Evolutionary conservation across 1,140 invertebrate genomes (phyloP).

Genomic region (Conopomorpha cramerella): DNA sequence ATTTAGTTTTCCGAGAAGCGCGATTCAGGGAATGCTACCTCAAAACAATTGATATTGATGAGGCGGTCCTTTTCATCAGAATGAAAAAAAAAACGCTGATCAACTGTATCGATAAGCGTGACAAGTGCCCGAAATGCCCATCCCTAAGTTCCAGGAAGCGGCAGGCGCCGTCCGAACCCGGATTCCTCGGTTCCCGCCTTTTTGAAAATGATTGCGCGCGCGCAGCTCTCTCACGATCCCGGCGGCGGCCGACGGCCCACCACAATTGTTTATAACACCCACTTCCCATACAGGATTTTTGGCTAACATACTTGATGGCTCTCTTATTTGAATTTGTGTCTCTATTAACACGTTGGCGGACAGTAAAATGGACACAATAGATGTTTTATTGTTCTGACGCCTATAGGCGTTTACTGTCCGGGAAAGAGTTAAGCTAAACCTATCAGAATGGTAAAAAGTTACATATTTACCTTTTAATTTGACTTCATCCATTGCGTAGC

Average conservation of each 20-base stretch:
- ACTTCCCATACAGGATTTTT: not conserved
- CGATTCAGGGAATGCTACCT: no score
- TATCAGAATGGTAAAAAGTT: constrained; percentile 4
- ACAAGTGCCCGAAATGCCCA: no score
- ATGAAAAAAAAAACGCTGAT: no score
- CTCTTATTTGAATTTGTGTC: no score
- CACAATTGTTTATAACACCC: not conserved
- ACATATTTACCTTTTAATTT: constrained; percentile 71
- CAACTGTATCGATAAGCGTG: no score
- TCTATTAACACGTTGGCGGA: not conserved
- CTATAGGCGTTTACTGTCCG: not conserved
- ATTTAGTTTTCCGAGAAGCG: no score
- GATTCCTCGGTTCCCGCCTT: constrained; percentile 38
- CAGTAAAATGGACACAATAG: not conserved
- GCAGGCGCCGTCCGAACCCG: constrained; percentile 27
- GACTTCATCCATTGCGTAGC: constrained; percentile 67
- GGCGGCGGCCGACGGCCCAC: not conserved
- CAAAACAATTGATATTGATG: no score
- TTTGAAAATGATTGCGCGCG: constrained; percentile 15
- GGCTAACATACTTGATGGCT: no score
- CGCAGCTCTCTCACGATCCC: constrained; percentile 5
- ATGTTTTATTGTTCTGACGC: not conserved
- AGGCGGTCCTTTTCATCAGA: no score
- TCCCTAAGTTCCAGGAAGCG: constrained; percentile 40
- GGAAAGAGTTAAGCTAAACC: not conserved